A percentile compares a stretch with the other conserved stretches of the same genome.
These are phyloP conservation scores for Takifugu rubripes DNA, from an alignment of 2,797 vertebrate species.

Conservation along the genomic window DNA sequence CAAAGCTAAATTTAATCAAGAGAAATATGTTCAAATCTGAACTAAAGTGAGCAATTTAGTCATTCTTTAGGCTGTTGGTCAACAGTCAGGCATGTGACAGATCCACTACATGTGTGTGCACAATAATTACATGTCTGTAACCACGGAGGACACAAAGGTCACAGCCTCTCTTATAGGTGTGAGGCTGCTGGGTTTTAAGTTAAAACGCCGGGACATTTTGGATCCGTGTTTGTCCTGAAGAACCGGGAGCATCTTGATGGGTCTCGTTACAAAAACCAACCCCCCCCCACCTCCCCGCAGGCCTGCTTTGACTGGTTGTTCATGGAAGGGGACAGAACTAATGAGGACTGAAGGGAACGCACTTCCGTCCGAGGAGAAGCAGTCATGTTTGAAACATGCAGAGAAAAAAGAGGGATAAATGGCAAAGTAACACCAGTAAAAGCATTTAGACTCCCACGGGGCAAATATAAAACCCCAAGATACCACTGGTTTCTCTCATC, in stretches of 20 bases:
- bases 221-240: constrained; percentile 43
- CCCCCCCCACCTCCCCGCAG: constrained; percentile 42
- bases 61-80: background rate
- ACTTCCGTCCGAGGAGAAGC: constrained; percentile 42
- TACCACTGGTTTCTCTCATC: constrained; percentile 2
- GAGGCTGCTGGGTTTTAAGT: constrained; percentile 12
- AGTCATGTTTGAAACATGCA: constrained; percentile 28
- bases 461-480: constrained; percentile 24
- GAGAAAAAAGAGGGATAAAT: constrained; percentile 26
- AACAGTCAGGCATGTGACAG: constrained; percentile 6
- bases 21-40: constrained; percentile 2
- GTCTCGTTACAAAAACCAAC: constrained; percentile 59
- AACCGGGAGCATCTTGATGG: constrained; percentile 56
- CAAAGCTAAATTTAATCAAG: background rate
- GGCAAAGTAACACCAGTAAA: constrained; percentile 29
- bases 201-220: constrained; percentile 31
- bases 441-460: constrained; percentile 18
- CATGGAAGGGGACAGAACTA: constrained; percentile 48
- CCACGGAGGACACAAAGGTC: constrained; percentile 35
- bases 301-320: constrained; percentile 48
- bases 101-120: constrained; percentile 14
- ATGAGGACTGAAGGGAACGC: constrained; percentile 55
- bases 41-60: background rate
- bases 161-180: constrained; percentile 13
- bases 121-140: constrained; percentile 22